Base-by-base conservation (phyloP, 2,888 invertebrate species). In the Caenorhabditis afra region DNA sequence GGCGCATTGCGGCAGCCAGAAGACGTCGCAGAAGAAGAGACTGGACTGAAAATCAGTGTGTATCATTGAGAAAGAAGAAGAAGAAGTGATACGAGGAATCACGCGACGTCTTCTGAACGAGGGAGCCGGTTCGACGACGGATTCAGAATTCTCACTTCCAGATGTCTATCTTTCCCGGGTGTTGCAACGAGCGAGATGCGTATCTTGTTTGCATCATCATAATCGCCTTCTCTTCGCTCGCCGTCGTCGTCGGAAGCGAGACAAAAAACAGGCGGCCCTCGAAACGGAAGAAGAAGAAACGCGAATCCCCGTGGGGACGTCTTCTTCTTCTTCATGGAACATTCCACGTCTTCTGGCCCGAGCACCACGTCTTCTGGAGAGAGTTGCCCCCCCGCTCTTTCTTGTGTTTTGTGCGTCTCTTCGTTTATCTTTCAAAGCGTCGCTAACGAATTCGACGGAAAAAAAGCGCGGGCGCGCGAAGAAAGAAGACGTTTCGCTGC, bases 381-480 rank as follows among this genome's bases (percentile, higher is more conserved):
- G 57, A 57, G 12, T 18, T 20, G 39, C 18, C n/a, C 22, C 22
- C 22, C 18, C 14, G 14, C 39, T 20, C 14, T 22, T 23, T 10
- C 12, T 49, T 68, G 52, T 52, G 50, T 67, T 55, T 67, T 58
- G 47, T 45, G 52, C 44, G 4, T 8, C 14, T 18, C 18, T 35
- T 65, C 41, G 41, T 41, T 65, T 66, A 67, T 35, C n/a, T 10
- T 22, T 41, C 29, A 39, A 57, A 11, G 4, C 57, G 20, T 41
- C 57, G 41, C 68, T 68, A 68, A 68, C 68, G 68, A 68, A 50
- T 68, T 52, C 49, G 50, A 47, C 59, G 68, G 68, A 68, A 68
- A 22, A 29, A 29, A 29, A n/a, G n/a, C n/a, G n/a, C n/a, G n/a
- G n/a, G n/a, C n/a, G 29, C 29, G 29, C 4, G 4, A 29, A 29